These are phyloP conservation scores for Uloborus diversus DNA, from an alignment of 1,140 invertebrate genomes.

Conservation along the genomic window DNA sequence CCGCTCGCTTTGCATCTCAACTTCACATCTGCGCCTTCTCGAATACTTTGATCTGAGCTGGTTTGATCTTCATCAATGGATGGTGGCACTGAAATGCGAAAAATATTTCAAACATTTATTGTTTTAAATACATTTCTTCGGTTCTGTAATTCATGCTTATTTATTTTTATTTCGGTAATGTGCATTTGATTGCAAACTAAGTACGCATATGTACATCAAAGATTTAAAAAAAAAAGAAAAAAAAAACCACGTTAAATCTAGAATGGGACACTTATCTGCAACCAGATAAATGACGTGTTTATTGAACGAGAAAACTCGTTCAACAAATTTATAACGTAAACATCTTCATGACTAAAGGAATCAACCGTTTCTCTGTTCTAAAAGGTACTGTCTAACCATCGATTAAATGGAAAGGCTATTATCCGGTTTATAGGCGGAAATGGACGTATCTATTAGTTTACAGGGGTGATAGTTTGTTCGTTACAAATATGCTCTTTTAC, in stretches of 20 bases:
- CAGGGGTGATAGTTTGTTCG: too few relatives aligned
- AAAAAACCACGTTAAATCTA: background rate
- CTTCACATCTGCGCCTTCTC: slow-evolving; percentile 58
- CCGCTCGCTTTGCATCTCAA: slow-evolving; percentile 66
- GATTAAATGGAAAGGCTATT: too few relatives aligned
- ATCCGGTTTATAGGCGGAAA: too few relatives aligned
- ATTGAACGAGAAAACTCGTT: too few relatives aligned
- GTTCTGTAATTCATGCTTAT: background rate
- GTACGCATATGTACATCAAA: background rate
- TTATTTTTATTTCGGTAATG: background rate
- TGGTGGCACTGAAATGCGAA: slow-evolving; percentile 48
- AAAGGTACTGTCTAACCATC: too few relatives aligned
- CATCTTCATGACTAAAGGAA: too few relatives aligned
- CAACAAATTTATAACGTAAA: too few relatives aligned
- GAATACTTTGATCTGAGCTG: slow-evolving; percentile 53
- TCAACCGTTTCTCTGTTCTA: too few relatives aligned
- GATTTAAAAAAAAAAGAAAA: background rate
- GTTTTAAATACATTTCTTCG: background rate
- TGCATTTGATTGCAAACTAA: background rate
- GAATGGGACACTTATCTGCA: background rate
- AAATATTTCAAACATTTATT: background rate
- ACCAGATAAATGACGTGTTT: too few relatives aligned
- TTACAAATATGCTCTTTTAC: too few relatives aligned
- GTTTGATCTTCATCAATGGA: slow-evolving; percentile 52
- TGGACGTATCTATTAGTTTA: too few relatives aligned